Evolutionary conservation across 2,888 invertebrate species (phyloP).

Genomic region (Tyria jacobaeae): DNA sequence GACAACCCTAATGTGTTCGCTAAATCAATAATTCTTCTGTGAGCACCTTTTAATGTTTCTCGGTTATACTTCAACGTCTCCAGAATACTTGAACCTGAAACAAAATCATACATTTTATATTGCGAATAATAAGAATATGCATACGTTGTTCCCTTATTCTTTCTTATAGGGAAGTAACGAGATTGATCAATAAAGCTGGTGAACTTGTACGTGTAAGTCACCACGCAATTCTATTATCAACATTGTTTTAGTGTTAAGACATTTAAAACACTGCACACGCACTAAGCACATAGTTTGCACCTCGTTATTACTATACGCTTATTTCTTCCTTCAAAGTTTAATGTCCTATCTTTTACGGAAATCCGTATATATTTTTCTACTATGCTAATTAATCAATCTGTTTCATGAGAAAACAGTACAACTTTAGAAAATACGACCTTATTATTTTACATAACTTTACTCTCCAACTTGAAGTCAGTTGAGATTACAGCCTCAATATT

Average conservation of each 20-base stretch:
- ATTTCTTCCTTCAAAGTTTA: neutral
- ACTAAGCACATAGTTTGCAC: no score
- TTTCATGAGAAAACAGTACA: no score
- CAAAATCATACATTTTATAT: constrained; percentile 14
- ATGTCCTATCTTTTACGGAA: no score
- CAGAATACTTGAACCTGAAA: constrained; percentile 90
- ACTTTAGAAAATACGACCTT: no score
- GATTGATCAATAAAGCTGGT: neutral
- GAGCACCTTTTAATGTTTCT: constrained; percentile 94
- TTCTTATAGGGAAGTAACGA: neutral
- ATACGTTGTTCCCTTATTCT: neutral
- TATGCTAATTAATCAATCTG: no score
- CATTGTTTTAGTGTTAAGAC: no score
- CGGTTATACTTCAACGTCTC: constrained; percentile 94
- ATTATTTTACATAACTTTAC: no score
- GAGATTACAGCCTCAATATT: no score
- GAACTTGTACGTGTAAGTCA: neutral
- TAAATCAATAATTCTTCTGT: constrained; percentile 94
- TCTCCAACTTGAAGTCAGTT: no score
- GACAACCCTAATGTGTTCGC: constrained; percentile 97
- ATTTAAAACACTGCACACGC: neutral
- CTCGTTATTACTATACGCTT: no score
- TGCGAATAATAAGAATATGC: neutral
- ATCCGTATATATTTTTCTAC: no score
- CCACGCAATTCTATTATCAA: neutral